Evolutionary conservation across 2,797 vertebrate genomes (phyloP).

Genomic region (Notolabrus celidotus): DNA sequence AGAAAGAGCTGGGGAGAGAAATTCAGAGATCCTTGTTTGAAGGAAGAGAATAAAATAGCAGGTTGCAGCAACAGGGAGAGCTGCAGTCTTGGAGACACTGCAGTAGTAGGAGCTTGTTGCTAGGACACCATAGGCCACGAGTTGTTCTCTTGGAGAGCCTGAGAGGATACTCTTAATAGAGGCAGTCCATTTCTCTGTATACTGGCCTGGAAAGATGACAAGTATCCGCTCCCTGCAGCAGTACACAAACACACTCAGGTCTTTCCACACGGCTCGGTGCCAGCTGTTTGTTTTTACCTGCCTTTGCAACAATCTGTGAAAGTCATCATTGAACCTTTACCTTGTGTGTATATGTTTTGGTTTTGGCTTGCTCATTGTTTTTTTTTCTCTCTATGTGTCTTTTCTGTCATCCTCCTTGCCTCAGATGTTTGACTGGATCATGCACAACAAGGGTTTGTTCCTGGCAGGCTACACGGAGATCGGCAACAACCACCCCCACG

Average conservation of each 20-base stretch:
- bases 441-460: slow-evolving; percentile 99
- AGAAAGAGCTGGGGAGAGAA: slow-evolving; percentile 52
- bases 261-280: slow-evolving; percentile 19
- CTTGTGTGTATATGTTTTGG: slow-evolving; percentile 21
- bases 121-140: slow-evolving; percentile 84
- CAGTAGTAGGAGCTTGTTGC: slow-evolving; percentile 85
- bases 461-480: slow-evolving; percentile 99
- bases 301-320: slow-evolving; percentile 28
- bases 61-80: slow-evolving; percentile 69
- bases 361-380: slow-evolving; percentile 7
- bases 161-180: slow-evolving; percentile 71
- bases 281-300: slow-evolving; percentile 51
- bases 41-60: slow-evolving; percentile 72
- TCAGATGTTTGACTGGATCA: slow-evolving; percentile 99
- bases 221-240: slow-evolving; percentile 40
- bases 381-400: slow-evolving; percentile 7
- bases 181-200: slow-evolving; percentile 67
- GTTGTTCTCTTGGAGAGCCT: slow-evolving; percentile 75
- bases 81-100: slow-evolving; percentile 79
- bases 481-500: slow-evolving; percentile 96
- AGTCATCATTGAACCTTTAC: slow-evolving; percentile 3
- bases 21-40: slow-evolving; percentile 60
- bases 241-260: slow-evolving; percentile 33
- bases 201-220: slow-evolving; percentile 66
- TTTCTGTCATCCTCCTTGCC: slow-evolving; percentile 33